Conservation (phyloP, 1,140 invertebrate genomes). For the Phenacoccus solenopsis region DNA sequence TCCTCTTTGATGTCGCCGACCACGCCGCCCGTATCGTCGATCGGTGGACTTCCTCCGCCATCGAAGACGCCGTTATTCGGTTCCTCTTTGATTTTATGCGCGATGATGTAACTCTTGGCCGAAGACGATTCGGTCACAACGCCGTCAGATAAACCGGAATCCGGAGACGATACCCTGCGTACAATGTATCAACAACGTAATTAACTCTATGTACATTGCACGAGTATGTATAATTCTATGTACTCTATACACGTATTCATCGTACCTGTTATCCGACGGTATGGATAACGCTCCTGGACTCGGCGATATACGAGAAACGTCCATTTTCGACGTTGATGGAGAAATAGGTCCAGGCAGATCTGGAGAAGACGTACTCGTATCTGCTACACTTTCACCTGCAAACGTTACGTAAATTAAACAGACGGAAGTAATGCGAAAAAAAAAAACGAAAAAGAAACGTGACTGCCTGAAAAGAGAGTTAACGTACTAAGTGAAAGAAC, state of each 20-base stretch:
- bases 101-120: slow-evolving; percentile 34
- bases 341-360: slow-evolving; percentile 50
- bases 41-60: slow-evolving; percentile 5
- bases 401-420: neutral
- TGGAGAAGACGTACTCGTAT: slow-evolving; percentile 76
- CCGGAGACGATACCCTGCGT: slow-evolving; percentile 29
- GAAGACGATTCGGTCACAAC: slow-evolving; percentile 26
- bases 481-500: no score
- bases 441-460: no score
- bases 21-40: neutral
- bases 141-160: slow-evolving; percentile 37
- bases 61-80: slow-evolving; percentile 40
- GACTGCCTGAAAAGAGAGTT: neutral
- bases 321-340: slow-evolving; percentile 35
- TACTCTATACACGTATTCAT: no score
- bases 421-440: slow-evolving; percentile 4
- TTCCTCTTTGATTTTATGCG: slow-evolving; percentile 38
- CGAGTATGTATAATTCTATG: no score
- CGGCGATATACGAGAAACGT: slow-evolving; percentile 34
- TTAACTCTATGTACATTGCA: no score
- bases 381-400: slow-evolving; percentile 72
- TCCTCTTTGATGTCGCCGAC: slow-evolving; percentile 8
- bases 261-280: slow-evolving; percentile 9
- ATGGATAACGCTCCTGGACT: slow-evolving; percentile 27
- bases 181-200: neutral